Base-by-base conservation (phyloP, 2,888 invertebrate species). In the Patella pellucida region DNA sequence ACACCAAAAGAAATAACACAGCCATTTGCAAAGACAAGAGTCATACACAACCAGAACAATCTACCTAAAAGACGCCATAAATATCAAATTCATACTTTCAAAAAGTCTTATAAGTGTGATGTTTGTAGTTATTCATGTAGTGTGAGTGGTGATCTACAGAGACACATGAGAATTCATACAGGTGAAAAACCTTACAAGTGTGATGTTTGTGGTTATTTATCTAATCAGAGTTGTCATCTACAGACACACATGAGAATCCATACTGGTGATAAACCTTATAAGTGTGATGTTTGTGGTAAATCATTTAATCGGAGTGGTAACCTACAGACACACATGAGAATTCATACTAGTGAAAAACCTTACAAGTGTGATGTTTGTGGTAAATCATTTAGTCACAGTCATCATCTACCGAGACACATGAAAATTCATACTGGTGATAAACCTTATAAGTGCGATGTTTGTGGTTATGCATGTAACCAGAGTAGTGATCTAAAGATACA, bases 381-480 rank as follows among this genome's bases (percentile, higher is more conserved):
- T 62, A 9, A 19, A 9, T 23, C 19, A 23, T 12, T 2, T 62
- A 62, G 1, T 62, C 19, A 23, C 23, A 23, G 12, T 62, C 0
- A 11, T 62, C 7, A 62, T 62, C 62, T 62, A 23, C 23, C 23
- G 62, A 23, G 2, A 23, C 62, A 62, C 23, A 62, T 62, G 23
- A 62, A 23, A 62, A 62, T 23, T 62, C 62, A 62, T 19, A 62
- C 62, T 62, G 62, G 62, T 15, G 62, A 62, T 14, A 62, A 62
- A 62, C 14, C 23, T 15, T 62, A 62, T 16, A 62, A 62, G 23
- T 62, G 62, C 23, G 62, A 62, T 62, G 19, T 62, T 62, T 62
- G 62, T 15, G 14, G 62, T 62, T 19, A 50, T 41, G 51, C n/a
- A 15, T 50, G 27, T 68, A 51, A 52, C 7, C 11, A 2, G 41